These are phyloP conservation scores for Neolamprologus devosi DNA, from an alignment of 2,113 vertebrate species.

Conservation along the genomic window DNA sequence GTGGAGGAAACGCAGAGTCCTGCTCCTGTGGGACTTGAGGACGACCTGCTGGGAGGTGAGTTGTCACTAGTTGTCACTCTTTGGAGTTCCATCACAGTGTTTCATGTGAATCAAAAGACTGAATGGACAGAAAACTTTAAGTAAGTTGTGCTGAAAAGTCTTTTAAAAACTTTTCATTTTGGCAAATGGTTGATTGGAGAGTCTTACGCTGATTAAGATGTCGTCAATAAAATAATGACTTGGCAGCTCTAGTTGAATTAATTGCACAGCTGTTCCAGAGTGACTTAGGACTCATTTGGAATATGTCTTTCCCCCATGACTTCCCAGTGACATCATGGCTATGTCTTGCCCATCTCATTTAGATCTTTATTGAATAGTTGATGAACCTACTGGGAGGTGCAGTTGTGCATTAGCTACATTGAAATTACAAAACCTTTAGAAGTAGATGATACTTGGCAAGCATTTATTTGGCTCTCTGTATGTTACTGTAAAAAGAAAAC, in stretches of 20 bases:
- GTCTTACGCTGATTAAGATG: not conserved
- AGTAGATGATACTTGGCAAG: not conserved
- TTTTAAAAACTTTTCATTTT: not conserved
- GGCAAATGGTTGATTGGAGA: not conserved
- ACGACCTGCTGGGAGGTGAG: constrained; percentile 91
- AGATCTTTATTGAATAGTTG: not conserved
- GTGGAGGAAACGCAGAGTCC: constrained; percentile 75
- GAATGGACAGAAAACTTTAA: not conserved
- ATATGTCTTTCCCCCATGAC: not conserved
- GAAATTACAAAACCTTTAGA: not conserved
- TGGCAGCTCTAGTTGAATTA: not conserved
- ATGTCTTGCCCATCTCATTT: not conserved
- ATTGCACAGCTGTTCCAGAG: not conserved
- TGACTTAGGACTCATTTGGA: not conserved
- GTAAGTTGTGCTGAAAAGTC: not conserved
- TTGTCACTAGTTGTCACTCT: not conserved
- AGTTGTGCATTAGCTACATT: not conserved
- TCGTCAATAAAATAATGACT: not conserved
- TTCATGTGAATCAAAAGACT: not conserved
- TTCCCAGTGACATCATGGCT: not conserved
- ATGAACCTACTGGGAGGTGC: not conserved
- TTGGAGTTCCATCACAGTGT: not conserved
- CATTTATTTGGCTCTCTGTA: not conserved
- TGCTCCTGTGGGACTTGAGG: constrained; percentile 78
- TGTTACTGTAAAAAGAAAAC: not conserved